A percentile compares a stretch with the other conserved stretches of the same genome.
Evolutionary conservation across 2,113 vertebrate species (phyloP).

Genomic region (Megaleporinus macrocephalus): DNA sequence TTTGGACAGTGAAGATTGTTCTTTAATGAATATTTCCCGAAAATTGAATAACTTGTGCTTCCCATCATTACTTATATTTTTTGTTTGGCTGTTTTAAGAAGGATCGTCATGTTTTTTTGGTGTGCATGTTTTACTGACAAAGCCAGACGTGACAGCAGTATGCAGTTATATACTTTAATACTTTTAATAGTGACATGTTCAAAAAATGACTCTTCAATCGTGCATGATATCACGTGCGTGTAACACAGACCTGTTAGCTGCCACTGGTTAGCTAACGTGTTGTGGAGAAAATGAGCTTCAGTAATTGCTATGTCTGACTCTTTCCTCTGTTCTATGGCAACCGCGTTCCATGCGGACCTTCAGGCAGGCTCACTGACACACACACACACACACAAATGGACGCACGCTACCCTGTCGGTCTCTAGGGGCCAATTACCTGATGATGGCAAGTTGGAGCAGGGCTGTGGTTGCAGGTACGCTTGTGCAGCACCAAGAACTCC

Average conservation of each 20-base stretch:
- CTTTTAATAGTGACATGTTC: too few species aligned
- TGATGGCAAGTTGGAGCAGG: conserved; percentile 74
- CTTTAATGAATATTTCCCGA: too few species aligned
- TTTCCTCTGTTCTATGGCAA: conserved; percentile 69
- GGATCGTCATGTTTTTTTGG: too few species aligned
- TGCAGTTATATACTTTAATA: too few species aligned
- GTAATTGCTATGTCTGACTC: conserved; percentile 76
- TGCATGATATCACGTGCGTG: not conserved
- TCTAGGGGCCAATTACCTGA: conserved; percentile 83
- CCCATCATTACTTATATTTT: too few species aligned
- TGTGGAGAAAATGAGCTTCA: conserved; percentile 70
- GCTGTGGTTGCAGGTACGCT: conserved; percentile 73
- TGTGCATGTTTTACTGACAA: too few species aligned
- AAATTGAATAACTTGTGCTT: too few species aligned
- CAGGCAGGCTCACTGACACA: conserved; percentile 57
- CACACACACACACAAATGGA: conserved; percentile 51
- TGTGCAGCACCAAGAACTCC: conserved; percentile 49
- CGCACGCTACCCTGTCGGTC: conserved; percentile 62
- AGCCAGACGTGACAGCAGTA: too few species aligned
- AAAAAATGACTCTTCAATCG: not conserved
- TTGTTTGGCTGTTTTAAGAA: too few species aligned
- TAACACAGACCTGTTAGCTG: not conserved
- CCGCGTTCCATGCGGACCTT: conserved; percentile 70
- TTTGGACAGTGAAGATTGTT: too few species aligned
- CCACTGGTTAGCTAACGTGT: conserved; percentile 59